Percentiles rank a stretch among this genome's conserved stretches.
phyloP scores from a whole-genome alignment of 1,140 invertebrate genomes.

The Platyura marginata region DNA sequence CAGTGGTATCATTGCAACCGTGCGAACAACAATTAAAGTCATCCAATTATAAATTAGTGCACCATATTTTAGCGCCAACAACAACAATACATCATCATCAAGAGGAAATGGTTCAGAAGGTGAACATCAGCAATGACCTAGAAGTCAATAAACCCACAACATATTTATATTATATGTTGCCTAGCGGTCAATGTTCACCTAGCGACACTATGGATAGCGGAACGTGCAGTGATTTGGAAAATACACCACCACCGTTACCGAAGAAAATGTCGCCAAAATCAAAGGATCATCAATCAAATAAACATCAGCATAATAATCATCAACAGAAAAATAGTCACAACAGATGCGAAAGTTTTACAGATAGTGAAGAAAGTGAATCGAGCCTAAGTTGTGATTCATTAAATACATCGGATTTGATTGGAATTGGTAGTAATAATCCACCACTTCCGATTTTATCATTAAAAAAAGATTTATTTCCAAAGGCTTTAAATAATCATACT shows the following conservation, averaged over 20 bases:
- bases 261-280: constrained; percentile 38
- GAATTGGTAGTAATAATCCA: neutral
- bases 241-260: constrained; percentile 43
- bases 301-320: constrained; percentile 47
- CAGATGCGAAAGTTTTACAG: constrained; percentile 23
- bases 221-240: constrained; percentile 60
- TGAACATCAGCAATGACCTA: constrained; percentile 27
- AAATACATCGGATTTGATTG: constrained; percentile 14
- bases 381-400: constrained; percentile 20
- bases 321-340: constrained; percentile 46
- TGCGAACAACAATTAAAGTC: too few species aligned
- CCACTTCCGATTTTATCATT: neutral
- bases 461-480: constrained; percentile 10
- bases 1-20: too few species aligned
- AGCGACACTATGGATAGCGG: constrained; percentile 51
- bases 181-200: constrained; percentile 59
- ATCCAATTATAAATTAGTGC: too few species aligned
- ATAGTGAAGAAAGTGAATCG: constrained; percentile 20
- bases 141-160: constrained; percentile 27
- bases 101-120: constrained; percentile 13
- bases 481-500: constrained; percentile 6
- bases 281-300: constrained; percentile 36
- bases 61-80: constrained; percentile 2
- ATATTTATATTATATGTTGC: constrained; percentile 36
- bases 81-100: constrained; percentile 1